These are phyloP conservation scores for Melanerpes formicivorus DNA, from an alignment of 2,113 vertebrate genomes.

Conservation along the genomic window DNA sequence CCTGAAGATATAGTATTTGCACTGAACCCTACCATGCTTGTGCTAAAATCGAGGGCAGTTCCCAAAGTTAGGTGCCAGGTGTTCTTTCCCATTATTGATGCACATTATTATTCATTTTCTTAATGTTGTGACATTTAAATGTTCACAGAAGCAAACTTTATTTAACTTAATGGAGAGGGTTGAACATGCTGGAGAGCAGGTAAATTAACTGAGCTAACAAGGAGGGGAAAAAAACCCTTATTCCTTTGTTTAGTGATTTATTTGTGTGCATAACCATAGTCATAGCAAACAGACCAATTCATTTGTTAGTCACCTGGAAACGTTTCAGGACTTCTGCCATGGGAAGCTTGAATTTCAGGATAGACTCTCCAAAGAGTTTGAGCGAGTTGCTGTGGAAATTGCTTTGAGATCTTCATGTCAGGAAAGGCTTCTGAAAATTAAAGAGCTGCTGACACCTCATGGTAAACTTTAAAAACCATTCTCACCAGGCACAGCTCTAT, in stretches of 20 bases:
- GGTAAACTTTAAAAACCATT: constrained; percentile 60
- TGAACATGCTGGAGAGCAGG: background rate
- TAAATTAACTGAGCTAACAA: background rate
- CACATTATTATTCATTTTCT: background rate
- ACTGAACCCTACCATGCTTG: background rate
- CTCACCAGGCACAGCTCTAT: background rate
- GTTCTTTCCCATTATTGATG: background rate
- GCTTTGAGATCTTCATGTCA: constrained; percentile 2
- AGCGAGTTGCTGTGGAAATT: background rate
- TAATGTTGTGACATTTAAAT: background rate
- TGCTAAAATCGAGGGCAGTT: background rate
- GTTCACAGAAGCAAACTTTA: background rate
- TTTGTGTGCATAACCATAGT: background rate
- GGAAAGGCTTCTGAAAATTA: constrained; percentile 61
- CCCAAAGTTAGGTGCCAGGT: background rate
- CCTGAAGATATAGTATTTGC: constrained; percentile 17
- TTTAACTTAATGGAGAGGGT: background rate
- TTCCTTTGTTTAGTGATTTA: background rate
- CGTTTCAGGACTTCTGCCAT: background rate
- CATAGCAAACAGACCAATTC: background rate
- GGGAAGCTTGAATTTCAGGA: background rate
- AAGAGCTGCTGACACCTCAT: constrained; percentile 73
- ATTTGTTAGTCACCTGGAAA: background rate
- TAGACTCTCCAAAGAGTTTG: background rate
- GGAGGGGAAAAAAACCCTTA: background rate